These are phyloP conservation scores for Dynastes tityus DNA, from an alignment of 2,888 invertebrate species.

Conservation along the genomic window DNA sequence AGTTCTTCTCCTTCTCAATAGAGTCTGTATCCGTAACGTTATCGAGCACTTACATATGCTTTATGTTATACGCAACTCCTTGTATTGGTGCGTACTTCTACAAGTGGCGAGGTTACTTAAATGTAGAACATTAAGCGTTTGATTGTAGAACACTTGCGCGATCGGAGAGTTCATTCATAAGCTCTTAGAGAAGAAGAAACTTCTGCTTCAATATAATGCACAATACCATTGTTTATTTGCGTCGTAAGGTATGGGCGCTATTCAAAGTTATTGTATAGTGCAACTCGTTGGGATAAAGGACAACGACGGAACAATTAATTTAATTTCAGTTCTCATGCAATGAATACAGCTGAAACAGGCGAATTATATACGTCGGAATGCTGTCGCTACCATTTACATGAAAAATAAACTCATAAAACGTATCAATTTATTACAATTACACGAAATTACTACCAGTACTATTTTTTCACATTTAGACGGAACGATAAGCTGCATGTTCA, in stretches of 20 bases:
- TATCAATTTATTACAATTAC: slow-evolving; percentile 47
- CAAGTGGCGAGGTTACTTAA: slow-evolving; percentile 29
- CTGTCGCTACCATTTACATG: slow-evolving; percentile 33
- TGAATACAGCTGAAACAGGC: slow-evolving; percentile 42
- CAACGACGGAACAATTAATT: slow-evolving; percentile 34
- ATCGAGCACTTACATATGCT: slow-evolving; percentile 18
- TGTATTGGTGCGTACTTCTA: slow-evolving; percentile 9
- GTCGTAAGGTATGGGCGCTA: slow-evolving; percentile 15
- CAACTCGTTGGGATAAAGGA: slow-evolving; percentile 6
- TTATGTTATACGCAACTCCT: not conserved
- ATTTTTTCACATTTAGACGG: slow-evolving; percentile 42
- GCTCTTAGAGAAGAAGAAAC: slow-evolving; percentile 32
- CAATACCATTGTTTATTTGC: slow-evolving; percentile 29
- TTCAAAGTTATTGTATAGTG: slow-evolving; percentile 26
- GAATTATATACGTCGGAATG: slow-evolving; percentile 23
- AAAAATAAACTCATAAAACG: slow-evolving; percentile 45
- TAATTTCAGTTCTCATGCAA: slow-evolving; percentile 35
- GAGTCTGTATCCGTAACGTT: not conserved
- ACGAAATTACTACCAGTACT: slow-evolving; percentile 44
- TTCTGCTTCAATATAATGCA: slow-evolving; percentile 22
- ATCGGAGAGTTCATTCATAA: slow-evolving; percentile 41
- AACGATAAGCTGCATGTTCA: slow-evolving; percentile 20
- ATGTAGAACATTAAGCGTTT: slow-evolving; percentile 1
- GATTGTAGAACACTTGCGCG: slow-evolving; percentile 26
- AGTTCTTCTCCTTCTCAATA: not conserved